Percentiles rank a stretch among this genome's conserved stretches.
phyloP scores from a whole-genome alignment of 1,140 invertebrate species.

The Spodoptera litura region DNA sequence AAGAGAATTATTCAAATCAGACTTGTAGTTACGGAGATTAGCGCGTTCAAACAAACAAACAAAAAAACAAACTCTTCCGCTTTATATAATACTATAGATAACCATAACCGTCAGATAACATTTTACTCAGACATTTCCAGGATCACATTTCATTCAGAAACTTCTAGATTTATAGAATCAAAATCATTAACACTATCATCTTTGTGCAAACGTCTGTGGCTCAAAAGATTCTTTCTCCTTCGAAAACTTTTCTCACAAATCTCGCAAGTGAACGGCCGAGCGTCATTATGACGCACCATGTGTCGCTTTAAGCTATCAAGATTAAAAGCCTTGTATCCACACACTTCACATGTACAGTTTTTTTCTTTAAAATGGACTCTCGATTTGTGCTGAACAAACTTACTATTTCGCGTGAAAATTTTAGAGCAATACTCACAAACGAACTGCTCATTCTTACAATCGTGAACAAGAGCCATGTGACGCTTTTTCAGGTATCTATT shows the following conservation, averaged over 20 bases:
- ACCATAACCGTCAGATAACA: no score
- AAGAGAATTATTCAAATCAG: no score
- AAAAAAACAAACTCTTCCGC: no score
- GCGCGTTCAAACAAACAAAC: no score
- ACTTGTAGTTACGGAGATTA: no score
- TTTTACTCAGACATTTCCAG: no score
- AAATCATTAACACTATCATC: not conserved
- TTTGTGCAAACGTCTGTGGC: constrained; percentile 77
- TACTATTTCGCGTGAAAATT: constrained; percentile 42
- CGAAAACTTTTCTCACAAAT: constrained; percentile 88
- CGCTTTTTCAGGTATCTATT: constrained; percentile 50
- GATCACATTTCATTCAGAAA: no score
- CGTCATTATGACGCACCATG: constrained; percentile 88
- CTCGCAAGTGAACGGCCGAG: constrained; percentile 84
- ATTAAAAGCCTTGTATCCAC: constrained; percentile 49
- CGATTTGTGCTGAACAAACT: constrained; percentile 44
- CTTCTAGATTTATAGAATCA: not conserved
- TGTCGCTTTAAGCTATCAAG: constrained; percentile 76
- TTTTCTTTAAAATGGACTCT: constrained; percentile 53
- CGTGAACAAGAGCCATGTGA: constrained; percentile 49
- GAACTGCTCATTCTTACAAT: constrained; percentile 42
- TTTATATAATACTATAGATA: no score
- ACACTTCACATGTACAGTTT: constrained; percentile 46
- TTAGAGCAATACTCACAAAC: constrained; percentile 49
- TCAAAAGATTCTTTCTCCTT: constrained; percentile 86